phyloP scores from a whole-genome alignment of 2,113 vertebrate species.

The Cryptomyrus ogoouensis region DNA sequence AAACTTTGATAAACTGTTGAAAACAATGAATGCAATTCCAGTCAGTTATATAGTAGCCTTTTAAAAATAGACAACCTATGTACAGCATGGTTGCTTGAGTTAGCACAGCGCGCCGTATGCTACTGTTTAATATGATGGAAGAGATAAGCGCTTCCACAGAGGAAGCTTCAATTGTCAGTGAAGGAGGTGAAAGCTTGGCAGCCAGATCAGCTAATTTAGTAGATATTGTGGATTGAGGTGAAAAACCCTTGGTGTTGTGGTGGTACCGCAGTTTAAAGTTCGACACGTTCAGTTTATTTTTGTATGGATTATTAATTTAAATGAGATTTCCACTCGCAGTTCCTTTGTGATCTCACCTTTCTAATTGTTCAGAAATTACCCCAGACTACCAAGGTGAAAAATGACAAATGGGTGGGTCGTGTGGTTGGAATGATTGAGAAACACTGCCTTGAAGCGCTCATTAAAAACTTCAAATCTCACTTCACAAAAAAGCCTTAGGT shows the following conservation, averaged over 20 bases:
- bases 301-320: not conserved
- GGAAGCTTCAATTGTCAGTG: too few species aligned
- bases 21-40: too few species aligned
- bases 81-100: too few species aligned
- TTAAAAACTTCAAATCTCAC: not conserved
- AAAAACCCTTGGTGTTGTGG: not conserved
- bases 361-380: not conserved
- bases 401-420: not conserved
- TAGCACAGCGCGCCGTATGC: too few species aligned
- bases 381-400: not conserved
- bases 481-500: not conserved
- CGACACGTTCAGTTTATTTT: not conserved
- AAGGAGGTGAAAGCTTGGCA: too few species aligned
- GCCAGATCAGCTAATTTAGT: too few species aligned
- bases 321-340: not conserved
- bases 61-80: too few species aligned
- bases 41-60: too few species aligned
- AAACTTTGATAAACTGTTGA: too few species aligned
- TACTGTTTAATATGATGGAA: too few species aligned
- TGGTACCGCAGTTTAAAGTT: not conserved
- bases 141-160: too few species aligned
- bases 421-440: not conserved
- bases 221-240: not conserved
- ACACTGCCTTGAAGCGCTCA: not conserved
- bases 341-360: not conserved